phyloP scores from a whole-genome alignment of 1,140 invertebrate species.

The Fopius arisanus region DNA sequence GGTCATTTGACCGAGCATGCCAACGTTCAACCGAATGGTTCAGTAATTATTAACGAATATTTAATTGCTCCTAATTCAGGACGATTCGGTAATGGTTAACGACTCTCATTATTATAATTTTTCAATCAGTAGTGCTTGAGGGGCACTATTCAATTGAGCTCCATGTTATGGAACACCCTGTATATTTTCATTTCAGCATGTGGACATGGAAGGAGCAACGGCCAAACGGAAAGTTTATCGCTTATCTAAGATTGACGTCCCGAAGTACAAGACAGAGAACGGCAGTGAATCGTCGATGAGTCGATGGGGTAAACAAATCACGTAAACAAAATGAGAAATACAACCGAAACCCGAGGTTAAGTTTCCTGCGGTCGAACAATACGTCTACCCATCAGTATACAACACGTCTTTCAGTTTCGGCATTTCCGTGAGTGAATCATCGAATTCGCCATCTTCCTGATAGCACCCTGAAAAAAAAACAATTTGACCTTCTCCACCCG shows the following conservation, averaged over 20 bases:
- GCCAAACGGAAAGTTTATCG: background rate
- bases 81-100: too few species aligned
- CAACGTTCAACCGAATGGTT: too few species aligned
- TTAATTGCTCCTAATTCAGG: too few species aligned
- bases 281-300: background rate
- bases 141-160: too few species aligned
- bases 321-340: background rate
- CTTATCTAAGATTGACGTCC: background rate
- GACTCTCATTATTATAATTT: too few species aligned
- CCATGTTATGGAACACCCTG: background rate
- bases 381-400: background rate
- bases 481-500: too few species aligned
- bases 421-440: background rate
- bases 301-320: conserved; percentile 22
- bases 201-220: background rate
- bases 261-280: background rate
- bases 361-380: background rate
- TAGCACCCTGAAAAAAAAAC: background rate
- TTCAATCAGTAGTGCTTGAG: too few species aligned
- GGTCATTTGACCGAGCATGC: too few species aligned
- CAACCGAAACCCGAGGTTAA: conserved; percentile 5
- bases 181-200: background rate
- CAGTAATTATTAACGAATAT: too few species aligned
- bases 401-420: background rate
- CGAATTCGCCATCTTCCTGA: background rate